These are phyloP conservation scores for Cryptotermes secundus DNA, from an alignment of 1,140 invertebrate species.

Conservation along the genomic window DNA sequence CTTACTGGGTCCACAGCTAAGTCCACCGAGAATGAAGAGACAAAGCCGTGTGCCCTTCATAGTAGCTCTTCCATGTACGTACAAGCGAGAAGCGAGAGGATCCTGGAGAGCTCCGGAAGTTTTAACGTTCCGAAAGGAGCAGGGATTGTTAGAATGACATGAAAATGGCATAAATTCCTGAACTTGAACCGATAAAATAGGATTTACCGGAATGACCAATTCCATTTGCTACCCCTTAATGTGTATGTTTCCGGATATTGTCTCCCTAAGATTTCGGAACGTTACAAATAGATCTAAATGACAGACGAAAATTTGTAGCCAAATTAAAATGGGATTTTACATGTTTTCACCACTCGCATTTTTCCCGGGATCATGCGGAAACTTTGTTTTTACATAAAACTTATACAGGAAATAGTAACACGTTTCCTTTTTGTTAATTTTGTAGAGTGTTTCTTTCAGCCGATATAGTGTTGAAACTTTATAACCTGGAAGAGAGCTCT, in stretches of 20 bases:
- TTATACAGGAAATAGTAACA: neutral
- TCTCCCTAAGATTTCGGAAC: neutral
- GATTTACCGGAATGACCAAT: neutral
- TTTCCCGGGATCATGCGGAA: neutral
- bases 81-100: neutral
- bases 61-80: neutral
- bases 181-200: neutral
- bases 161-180: conserved; percentile 7
- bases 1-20: too few species aligned
- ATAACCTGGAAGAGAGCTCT: neutral
- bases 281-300: neutral
- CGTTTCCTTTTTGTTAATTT: neutral
- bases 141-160: neutral
- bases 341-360: neutral
- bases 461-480: neutral
- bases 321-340: neutral
- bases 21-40: neutral
- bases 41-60: neutral
- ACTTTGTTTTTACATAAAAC: neutral
- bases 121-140: neutral
- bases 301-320: conserved; percentile 1
- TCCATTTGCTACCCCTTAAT: neutral
- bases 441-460: neutral
- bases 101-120: neutral
- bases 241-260: neutral